Conservation (phyloP, 2,888 invertebrate genomes). For the Podotricha telesiphe region DNA sequence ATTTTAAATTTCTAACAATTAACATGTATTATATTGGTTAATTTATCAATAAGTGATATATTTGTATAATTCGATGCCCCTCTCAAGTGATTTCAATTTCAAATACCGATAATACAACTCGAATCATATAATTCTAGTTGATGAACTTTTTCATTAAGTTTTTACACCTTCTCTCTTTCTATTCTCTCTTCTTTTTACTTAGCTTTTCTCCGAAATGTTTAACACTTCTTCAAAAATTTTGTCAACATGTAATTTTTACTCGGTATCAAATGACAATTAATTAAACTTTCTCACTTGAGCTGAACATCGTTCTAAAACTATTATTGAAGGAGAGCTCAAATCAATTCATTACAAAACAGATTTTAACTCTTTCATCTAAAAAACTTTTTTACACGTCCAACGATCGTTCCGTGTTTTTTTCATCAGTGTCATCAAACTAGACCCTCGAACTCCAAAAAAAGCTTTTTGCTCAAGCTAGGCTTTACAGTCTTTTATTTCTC, state of each 20-base stretch:
- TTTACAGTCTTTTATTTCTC: constrained; percentile 14
- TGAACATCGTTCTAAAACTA: constrained; percentile 20
- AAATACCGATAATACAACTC: no score
- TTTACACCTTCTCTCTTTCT: no score
- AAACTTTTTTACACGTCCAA: not conserved
- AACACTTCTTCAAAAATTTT: not conserved
- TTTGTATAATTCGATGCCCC: not conserved
- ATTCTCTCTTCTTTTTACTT: no score
- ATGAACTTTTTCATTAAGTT: not conserved
- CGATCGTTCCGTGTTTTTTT: not conserved
- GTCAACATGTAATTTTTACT: not conserved
- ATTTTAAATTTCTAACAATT: not conserved
- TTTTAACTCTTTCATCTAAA: not conserved
- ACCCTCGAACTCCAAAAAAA: not conserved
- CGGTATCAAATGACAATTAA: not conserved
- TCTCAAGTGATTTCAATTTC: not conserved
- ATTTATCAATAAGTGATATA: constrained; percentile 2
- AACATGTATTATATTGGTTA: not conserved
- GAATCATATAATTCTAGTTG: not conserved
- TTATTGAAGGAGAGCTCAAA: constrained; percentile 33
- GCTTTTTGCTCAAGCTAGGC: not conserved
- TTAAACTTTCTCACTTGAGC: not conserved
- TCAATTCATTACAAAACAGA: constrained; percentile 1
- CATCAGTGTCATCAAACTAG: not conserved
- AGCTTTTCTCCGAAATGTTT: not conserved